A percentile compares a stretch with the other conserved stretches of the same genome.
These are phyloP conservation scores for Drosophila fungiperda DNA, from an alignment of 2,888 invertebrate genomes.

Conservation along the genomic window DNA sequence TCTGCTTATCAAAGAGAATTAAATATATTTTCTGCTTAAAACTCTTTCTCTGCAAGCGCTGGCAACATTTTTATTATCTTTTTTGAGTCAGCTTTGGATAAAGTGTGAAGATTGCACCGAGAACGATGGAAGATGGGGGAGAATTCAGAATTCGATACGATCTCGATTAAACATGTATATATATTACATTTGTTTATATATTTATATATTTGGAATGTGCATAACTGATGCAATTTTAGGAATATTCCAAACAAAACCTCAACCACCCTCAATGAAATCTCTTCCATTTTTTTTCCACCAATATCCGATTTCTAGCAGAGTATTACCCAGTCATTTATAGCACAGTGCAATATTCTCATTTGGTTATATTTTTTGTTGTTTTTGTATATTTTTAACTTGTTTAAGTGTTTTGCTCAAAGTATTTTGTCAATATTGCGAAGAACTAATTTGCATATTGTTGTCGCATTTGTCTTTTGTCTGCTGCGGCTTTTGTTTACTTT, in stretches of 20 bases:
- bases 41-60: neutral
- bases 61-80: neutral
- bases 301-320: neutral
- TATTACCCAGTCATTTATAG: neutral
- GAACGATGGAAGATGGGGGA: neutral
- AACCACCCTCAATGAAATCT: neutral
- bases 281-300: neutral
- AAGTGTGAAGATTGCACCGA: neutral
- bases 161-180: neutral
- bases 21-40: neutral
- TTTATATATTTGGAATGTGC: neutral
- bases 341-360: slow-evolving; percentile 3
- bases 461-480: slow-evolving; percentile 39
- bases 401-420: slow-evolving; percentile 40
- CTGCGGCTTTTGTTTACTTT: slow-evolving; percentile 54
- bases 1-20: neutral
- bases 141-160: neutral
- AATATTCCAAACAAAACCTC: neutral
- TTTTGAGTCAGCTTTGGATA: neutral
- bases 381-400: slow-evolving; percentile 29
- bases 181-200: neutral
- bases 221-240: neutral
- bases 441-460: slow-evolving; percentile 58
- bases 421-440: slow-evolving; percentile 51
- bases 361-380: neutral